Percentiles rank a stretch among this genome's conserved stretches.
phyloP scores from a whole-genome alignment of 2,797 vertebrate genomes.

The Glossophaga mutica region DNA sequence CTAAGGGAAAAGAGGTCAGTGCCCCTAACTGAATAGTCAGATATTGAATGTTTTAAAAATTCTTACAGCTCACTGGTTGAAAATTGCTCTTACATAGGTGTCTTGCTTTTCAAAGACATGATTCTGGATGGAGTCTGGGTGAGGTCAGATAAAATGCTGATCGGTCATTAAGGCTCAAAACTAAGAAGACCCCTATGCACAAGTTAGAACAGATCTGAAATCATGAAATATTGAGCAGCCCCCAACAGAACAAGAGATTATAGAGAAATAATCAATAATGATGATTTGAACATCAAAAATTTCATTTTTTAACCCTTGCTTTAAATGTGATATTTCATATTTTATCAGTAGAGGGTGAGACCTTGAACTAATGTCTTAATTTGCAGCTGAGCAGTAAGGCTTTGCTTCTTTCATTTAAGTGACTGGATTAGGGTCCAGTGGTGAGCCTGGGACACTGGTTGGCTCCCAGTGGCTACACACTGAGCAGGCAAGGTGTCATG shows the following conservation, averaged over 20 bases:
- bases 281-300: neutral
- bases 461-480: neutral
- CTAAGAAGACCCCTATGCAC: neutral
- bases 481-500: no score
- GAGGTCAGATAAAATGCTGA: neutral
- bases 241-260: neutral
- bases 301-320: neutral
- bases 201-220: neutral
- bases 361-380: neutral
- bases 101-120: neutral
- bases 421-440: neutral
- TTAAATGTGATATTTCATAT: neutral
- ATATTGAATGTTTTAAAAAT: neutral
- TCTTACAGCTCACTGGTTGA: neutral
- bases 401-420: neutral
- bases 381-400: neutral
- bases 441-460: neutral
- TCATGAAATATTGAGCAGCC: neutral
- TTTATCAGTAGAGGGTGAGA: neutral
- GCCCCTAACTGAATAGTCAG: neutral
- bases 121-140: neutral
- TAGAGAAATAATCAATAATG: neutral
- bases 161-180: neutral
- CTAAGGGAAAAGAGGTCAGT: neutral
- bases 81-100: neutral